phyloP scores from a whole-genome alignment of 2,888 invertebrate species.

The Tenthredo livida region DNA sequence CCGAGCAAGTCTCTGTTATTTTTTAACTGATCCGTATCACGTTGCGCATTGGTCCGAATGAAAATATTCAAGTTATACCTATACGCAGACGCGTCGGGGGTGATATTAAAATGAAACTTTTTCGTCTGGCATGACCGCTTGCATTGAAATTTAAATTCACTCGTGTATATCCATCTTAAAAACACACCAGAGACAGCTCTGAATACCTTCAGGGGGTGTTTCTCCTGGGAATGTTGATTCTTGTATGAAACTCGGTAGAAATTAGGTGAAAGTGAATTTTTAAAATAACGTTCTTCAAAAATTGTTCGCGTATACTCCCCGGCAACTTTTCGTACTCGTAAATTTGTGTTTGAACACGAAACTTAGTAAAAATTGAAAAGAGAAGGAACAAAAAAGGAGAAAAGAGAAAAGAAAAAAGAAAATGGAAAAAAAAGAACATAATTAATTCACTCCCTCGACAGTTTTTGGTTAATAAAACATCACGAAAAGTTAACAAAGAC shows the following conservation, averaged over 20 bases:
- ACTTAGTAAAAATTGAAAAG: background rate
- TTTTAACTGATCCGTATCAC: background rate
- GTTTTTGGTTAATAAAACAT: constrained; percentile 22
- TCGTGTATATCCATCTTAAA: constrained; percentile 40
- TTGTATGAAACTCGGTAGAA: constrained; percentile 28
- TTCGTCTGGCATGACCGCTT: constrained; percentile 25
- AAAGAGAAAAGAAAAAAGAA: background rate
- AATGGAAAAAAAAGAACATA: background rate
- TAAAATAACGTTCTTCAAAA: constrained; percentile 15
- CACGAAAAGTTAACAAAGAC: background rate
- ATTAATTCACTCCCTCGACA: background rate
- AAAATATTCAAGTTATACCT: background rate
- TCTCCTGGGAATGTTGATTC: constrained; percentile 18
- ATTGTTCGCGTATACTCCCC: background rate
- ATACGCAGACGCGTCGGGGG: background rate
- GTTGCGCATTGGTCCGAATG: background rate
- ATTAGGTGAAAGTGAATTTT: constrained; percentile 23
- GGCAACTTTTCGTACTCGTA: constrained; percentile 4
- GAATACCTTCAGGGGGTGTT: constrained; percentile 18
- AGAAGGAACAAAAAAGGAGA: background rate
- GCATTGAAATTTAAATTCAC: constrained; percentile 34
- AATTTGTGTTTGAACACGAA: constrained; percentile 13
- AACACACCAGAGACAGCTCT: constrained; percentile 39
- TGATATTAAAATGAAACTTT: constrained; percentile 36
- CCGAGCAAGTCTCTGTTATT: background rate